phyloP scores from a whole-genome alignment of 2,797 vertebrate species.

The Chelon labrosus region DNA sequence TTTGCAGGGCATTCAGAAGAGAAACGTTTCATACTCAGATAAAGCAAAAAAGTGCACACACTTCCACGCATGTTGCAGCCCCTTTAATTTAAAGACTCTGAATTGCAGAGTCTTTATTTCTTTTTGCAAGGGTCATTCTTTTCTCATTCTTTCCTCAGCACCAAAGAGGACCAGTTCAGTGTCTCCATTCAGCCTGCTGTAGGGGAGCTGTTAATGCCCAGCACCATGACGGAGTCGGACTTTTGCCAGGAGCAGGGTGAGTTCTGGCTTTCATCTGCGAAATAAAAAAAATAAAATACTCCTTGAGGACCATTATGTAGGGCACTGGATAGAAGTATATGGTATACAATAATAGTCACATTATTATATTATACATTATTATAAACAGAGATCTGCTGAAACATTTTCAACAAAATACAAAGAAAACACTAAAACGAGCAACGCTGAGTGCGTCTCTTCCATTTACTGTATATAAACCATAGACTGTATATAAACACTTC shows the following conservation, averaged over 20 bases:
- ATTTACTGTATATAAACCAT: no score
- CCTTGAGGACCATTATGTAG: no score
- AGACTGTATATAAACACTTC: no score
- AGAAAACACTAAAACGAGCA: no score
- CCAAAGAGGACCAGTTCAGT: conserved; percentile 91
- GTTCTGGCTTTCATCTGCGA: conserved; percentile 14
- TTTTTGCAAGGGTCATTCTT: neutral
- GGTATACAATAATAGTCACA: no score
- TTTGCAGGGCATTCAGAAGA: conserved; percentile 82
- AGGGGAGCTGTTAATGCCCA: conserved; percentile 93
- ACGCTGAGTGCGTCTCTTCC: no score
- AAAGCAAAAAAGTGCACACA: neutral
- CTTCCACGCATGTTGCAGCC: neutral
- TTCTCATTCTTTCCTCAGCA: conserved; percentile 78
- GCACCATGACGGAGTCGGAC: conserved; percentile 92
- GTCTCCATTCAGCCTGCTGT: conserved; percentile 93
- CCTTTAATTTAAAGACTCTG: neutral
- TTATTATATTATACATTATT: no score
- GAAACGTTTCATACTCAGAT: conserved; percentile 56
- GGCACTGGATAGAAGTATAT: no score
- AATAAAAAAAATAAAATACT: no score
- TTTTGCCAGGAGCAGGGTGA: conserved; percentile 94
- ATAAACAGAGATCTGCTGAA: no score
- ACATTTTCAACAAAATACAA: no score
- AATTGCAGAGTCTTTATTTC: neutral